Evolutionary conservation across 2,888 invertebrate genomes (phyloP).

Genomic region (Andrena flavipes): DNA sequence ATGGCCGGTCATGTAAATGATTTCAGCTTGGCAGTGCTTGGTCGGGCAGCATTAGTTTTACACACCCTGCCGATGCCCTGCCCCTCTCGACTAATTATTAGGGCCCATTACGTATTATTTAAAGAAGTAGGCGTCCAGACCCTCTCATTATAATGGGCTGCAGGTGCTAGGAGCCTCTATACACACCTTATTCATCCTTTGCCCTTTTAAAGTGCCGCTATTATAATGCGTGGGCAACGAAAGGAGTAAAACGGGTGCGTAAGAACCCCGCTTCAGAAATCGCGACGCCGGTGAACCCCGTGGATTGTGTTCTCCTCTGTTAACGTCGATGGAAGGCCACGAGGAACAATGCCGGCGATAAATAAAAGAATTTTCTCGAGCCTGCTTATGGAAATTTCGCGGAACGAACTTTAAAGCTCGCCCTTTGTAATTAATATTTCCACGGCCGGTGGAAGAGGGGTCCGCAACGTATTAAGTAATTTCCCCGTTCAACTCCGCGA

Average conservation of each 20-base stretch:
- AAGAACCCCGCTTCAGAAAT: constrained; percentile 61
- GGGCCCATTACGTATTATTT: constrained; percentile 77
- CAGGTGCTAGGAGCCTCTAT: constrained; percentile 75
- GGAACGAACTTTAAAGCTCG: constrained; percentile 51
- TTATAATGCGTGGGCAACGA: constrained; percentile 69
- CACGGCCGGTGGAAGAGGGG: constrained; percentile 8
- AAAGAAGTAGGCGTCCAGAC: constrained; percentile 71
- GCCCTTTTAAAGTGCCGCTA: constrained; percentile 72
- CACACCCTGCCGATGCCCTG: constrained; percentile 64
- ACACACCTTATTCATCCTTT: constrained; percentile 71
- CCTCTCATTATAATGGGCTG: constrained; percentile 74
- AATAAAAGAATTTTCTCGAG: constrained; percentile 58
- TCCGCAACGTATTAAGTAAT: constrained; percentile 44
- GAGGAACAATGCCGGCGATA: constrained; percentile 65
- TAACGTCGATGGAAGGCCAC: constrained; percentile 66
- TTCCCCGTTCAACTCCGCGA: constrained; percentile 14
- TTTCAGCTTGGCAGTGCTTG: constrained; percentile 54
- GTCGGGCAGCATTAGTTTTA: constrained; percentile 68
- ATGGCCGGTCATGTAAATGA: constrained; percentile 72
- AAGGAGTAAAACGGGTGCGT: constrained; percentile 49
- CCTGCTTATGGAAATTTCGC: constrained; percentile 52
- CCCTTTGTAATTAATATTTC: constrained; percentile 53
- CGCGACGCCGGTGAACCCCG: constrained; percentile 59
- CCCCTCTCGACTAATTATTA: constrained; percentile 73
- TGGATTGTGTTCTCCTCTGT: constrained; percentile 62